A percentile compares a stretch with the other conserved stretches of the same genome.
phyloP scores from a whole-genome alignment of 2,797 vertebrate species.

The Sciurus vulgaris region DNA sequence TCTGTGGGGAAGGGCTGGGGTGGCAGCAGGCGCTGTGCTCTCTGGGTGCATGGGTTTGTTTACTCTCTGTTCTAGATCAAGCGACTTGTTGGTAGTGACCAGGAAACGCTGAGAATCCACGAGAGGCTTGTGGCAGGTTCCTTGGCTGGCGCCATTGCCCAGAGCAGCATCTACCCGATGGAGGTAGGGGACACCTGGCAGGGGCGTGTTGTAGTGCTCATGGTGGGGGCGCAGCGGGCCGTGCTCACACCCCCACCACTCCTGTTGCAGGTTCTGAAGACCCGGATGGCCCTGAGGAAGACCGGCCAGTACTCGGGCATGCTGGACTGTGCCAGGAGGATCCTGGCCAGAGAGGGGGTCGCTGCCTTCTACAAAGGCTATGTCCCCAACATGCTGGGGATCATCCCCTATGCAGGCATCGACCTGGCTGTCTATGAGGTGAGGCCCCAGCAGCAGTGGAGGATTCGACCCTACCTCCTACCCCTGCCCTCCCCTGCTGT shows the following conservation, averaged over 20 bases:
- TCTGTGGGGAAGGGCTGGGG: neutral
- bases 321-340: constrained; percentile 93
- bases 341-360: constrained; percentile 92
- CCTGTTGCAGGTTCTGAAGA: constrained; percentile 94
- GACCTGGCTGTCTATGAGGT: constrained; percentile 98
- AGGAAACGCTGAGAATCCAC: constrained; percentile 94
- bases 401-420: constrained; percentile 98
- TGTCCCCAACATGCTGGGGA: constrained; percentile 97
- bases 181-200: constrained; percentile 89
- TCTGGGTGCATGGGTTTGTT: neutral
- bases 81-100: constrained; percentile 95
- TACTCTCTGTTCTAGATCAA: constrained; percentile 91
- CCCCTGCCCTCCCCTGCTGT: rapidly evolving
- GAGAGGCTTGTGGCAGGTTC: constrained; percentile 96
- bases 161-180: constrained; percentile 99
- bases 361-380: constrained; percentile 98
- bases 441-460: constrained; percentile 44
- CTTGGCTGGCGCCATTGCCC: constrained; percentile 94
- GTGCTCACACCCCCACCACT: neutral
- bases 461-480: neutral
- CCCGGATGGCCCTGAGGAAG: constrained; percentile 94
- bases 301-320: constrained; percentile 96
- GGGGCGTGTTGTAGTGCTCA: rapidly evolving
- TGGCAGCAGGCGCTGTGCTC: neutral
- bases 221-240: rapidly evolving